These are phyloP conservation scores for Danaus melanippus DNA, from an alignment of 1,140 invertebrate species.

Conservation along the genomic window DNA sequence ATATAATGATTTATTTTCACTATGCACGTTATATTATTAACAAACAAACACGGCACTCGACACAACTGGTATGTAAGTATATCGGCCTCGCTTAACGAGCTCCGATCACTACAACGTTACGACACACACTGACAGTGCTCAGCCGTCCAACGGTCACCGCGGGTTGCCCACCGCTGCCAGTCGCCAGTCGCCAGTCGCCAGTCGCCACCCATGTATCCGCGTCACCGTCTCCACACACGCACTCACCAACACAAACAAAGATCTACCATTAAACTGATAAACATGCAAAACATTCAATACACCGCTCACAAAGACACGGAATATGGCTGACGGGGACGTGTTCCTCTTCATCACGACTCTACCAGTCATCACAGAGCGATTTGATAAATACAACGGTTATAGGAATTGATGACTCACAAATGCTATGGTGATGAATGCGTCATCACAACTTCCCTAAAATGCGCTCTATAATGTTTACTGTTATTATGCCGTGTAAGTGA, in stretches of 20 bases:
- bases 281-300: slow-evolving; percentile 24
- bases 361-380: too few species aligned
- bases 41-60: background rate
- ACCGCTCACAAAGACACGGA: slow-evolving; percentile 5
- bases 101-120: slow-evolving; percentile 50
- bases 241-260: slow-evolving; percentile 61
- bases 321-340: too few species aligned
- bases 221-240: slow-evolving; percentile 61
- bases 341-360: too few species aligned
- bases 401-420: too few species aligned
- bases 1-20: slow-evolving; percentile 14
- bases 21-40: too few species aligned
- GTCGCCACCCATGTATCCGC: slow-evolving; percentile 54
- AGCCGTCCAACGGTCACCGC: slow-evolving; percentile 26
- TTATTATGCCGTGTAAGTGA: too few species aligned
- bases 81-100: slow-evolving; percentile 59
- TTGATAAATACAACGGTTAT: too few species aligned
- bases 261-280: slow-evolving; percentile 45
- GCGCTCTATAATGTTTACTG: too few species aligned
- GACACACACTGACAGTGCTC: slow-evolving; percentile 40
- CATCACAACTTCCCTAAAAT: too few species aligned
- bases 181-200: slow-evolving; percentile 17
- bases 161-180: slow-evolving; percentile 24
- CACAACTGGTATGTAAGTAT: slow-evolving; percentile 16
- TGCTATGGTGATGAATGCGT: too few species aligned